Conservation (phyloP, 2,888 invertebrate species). For the Bombyx huttoni region DNA sequence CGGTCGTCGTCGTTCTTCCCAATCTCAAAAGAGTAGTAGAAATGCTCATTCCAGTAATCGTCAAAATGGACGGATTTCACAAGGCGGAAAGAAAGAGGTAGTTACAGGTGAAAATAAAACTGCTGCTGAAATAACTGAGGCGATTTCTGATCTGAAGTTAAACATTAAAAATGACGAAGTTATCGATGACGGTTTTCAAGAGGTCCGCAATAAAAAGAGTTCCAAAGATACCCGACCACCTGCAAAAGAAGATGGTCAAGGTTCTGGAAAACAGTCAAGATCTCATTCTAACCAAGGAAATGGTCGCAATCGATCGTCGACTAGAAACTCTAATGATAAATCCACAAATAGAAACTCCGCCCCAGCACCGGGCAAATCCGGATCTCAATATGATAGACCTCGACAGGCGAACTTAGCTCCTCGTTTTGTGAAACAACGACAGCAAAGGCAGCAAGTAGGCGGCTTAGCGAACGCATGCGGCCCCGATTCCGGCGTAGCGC, state of each 20-base stretch:
- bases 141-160: slow-evolving; percentile 52
- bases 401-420: slow-evolving; percentile 79
- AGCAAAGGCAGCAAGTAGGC: slow-evolving; percentile 67
- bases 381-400: slow-evolving; percentile 58
- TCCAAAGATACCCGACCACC: slow-evolving; percentile 73
- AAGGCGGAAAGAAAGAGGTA: slow-evolving; percentile 40
- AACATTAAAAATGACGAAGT: slow-evolving; percentile 57
- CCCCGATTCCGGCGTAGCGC: slow-evolving; percentile 69
- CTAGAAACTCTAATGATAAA: slow-evolving; percentile 54
- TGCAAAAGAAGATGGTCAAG: slow-evolving; percentile 45
- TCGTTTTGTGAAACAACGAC: slow-evolving; percentile 82
- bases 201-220: slow-evolving; percentile 85
- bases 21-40: slow-evolving; percentile 25
- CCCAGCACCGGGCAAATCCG: slow-evolving; percentile 41
- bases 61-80: slow-evolving; percentile 37
- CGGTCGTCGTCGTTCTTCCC: slow-evolving; percentile 38
- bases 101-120: slow-evolving; percentile 35
- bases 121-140: slow-evolving; percentile 47
- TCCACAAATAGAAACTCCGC: slow-evolving; percentile 41
- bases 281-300: slow-evolving; percentile 61
- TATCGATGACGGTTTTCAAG: slow-evolving; percentile 84
- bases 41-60: slow-evolving; percentile 1
- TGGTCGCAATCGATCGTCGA: slow-evolving; percentile 54
- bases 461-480: slow-evolving; percentile 47
- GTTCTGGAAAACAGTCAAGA: slow-evolving; percentile 44